These are phyloP conservation scores for Campylomormyrus tamandua DNA, from an alignment of 2,113 vertebrate genomes.

Conservation along the genomic window DNA sequence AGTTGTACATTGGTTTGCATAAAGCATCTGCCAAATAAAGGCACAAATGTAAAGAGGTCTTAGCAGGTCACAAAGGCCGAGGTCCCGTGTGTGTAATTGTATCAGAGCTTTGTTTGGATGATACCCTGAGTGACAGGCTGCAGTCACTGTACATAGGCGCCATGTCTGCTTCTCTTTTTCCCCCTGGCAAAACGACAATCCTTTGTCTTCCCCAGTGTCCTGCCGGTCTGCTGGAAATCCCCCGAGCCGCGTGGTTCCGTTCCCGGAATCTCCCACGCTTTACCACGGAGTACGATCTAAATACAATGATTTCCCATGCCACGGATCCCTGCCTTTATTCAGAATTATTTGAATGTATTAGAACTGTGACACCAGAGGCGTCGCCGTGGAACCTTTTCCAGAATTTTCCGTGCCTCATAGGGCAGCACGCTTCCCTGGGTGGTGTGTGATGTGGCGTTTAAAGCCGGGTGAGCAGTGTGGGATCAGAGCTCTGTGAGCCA, in stretches of 20 bases:
- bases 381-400: background rate
- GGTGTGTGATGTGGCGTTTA: background rate
- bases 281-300: background rate
- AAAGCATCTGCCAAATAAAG: too few relatives aligned
- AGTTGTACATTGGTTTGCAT: too few relatives aligned
- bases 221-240: background rate
- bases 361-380: background rate
- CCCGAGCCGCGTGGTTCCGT: background rate
- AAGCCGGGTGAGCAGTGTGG: background rate
- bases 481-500: background rate
- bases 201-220: background rate
- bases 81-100: background rate
- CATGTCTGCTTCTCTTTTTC: background rate
- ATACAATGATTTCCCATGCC: background rate
- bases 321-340: background rate
- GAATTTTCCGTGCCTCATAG: background rate
- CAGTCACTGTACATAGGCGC: background rate
- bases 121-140: background rate
- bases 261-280: background rate
- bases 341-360: background rate
- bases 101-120: background rate
- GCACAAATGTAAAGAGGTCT: background rate
- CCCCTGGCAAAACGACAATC: background rate
- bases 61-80: background rate
- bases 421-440: background rate